Evolutionary conservation across 2,797 vertebrate species (phyloP).

Genomic region (Halcyon chelicuti): DNA sequence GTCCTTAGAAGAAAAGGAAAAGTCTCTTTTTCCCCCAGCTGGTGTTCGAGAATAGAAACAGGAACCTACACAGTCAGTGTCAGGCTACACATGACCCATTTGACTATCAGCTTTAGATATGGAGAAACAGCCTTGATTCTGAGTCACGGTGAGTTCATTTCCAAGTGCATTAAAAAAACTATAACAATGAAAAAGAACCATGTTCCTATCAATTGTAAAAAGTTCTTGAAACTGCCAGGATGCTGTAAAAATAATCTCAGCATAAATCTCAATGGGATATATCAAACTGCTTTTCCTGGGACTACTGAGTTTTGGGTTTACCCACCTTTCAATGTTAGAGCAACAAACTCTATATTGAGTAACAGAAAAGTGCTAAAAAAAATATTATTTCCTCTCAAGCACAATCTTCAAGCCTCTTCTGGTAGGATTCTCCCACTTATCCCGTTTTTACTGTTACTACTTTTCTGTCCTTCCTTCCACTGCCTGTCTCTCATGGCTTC

Average conservation of each 20-base stretch:
- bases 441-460: neutral
- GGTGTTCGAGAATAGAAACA: neutral
- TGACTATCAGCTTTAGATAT: neutral
- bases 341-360: neutral
- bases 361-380: neutral
- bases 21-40: neutral
- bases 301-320: neutral
- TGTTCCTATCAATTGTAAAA: neutral
- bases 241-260: neutral
- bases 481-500: neutral
- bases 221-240: neutral
- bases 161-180: neutral
- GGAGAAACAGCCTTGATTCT: neutral
- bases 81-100: neutral
- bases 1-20: neutral
- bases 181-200: neutral
- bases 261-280: neutral
- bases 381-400: neutral
- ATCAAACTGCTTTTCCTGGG: neutral
- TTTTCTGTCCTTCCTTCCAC: neutral
- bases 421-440: neutral
- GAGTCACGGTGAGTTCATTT: neutral
- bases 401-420: neutral
- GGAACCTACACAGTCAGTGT: neutral
- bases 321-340: neutral